Conservation (phyloP, 2,113 vertebrate genomes). For the cattle (Bos taurus) region DNA sequence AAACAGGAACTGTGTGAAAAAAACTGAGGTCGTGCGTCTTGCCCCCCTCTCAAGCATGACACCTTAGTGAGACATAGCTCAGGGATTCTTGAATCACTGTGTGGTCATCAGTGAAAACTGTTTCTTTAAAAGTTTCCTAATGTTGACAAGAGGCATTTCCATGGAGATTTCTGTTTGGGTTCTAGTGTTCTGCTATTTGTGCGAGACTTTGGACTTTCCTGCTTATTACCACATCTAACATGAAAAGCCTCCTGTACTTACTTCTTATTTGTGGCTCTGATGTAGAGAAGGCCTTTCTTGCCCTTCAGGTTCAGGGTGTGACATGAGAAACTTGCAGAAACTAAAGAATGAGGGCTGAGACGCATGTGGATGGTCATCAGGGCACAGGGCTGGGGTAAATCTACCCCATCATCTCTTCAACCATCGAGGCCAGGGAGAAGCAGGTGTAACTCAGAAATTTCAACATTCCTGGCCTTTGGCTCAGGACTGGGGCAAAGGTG, state of each 20-base stretch:
- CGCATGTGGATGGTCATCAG: too few species aligned
- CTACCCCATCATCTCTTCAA: not conserved
- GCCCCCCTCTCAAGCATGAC: not conserved
- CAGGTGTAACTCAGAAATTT: not conserved
- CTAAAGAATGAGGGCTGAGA: not conserved
- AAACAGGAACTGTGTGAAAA: not conserved
- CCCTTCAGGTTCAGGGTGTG: not conserved
- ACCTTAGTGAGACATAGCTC: not conserved
- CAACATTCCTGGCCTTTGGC: not conserved
- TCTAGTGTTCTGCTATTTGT: not conserved
- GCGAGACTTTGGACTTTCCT: slow-evolving; percentile 29
- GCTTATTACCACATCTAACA: not conserved
- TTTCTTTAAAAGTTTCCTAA: not conserved
- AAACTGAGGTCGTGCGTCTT: not conserved
- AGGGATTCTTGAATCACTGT: not conserved
- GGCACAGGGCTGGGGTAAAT: not conserved
- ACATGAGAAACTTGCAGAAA: not conserved
- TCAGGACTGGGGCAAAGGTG: not conserved
- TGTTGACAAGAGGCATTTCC: slow-evolving; percentile 23
- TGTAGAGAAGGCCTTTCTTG: not conserved
- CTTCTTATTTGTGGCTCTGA: not conserved
- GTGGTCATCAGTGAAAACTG: not conserved
- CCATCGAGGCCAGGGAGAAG: not conserved
- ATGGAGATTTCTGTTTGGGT: slow-evolving; percentile 48
- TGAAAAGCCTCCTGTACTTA: not conserved